A percentile compares a stretch with the other conserved stretches of the same genome.
These are phyloP conservation scores for Leucoma salicis DNA, from an alignment of 2,888 invertebrate genomes.

Conservation along the genomic window DNA sequence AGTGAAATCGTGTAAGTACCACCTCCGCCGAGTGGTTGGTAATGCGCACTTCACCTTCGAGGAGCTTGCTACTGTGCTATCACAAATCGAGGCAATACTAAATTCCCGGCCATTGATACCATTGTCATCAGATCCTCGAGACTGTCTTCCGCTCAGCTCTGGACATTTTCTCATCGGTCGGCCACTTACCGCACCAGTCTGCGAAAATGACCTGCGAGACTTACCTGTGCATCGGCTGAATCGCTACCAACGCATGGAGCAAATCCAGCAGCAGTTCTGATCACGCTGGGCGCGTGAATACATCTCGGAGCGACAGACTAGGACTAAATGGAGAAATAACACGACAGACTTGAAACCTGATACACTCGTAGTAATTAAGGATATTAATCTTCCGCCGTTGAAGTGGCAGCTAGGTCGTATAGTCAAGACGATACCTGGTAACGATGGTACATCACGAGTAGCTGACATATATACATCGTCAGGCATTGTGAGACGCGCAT, in stretches of 20 bases:
- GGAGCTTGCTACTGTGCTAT: neutral
- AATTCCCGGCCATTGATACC: conserved; percentile 4
- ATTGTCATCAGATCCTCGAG: neutral
- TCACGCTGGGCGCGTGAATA: conserved; percentile 4
- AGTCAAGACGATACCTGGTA: neutral
- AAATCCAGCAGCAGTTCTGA: conserved; percentile 7
- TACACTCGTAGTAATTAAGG: neutral
- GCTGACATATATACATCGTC: neutral
- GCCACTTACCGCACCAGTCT: conserved; percentile 1
- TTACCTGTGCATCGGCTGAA: neutral
- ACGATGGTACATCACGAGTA: neutral
- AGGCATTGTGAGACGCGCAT: neutral
- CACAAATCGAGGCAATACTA: conserved; percentile 1
- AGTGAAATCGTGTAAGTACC: conserved; percentile 3
- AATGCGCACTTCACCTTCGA: conserved; percentile 1
- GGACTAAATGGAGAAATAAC: conserved; percentile 1
- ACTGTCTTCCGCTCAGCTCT: neutral
- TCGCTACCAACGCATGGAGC: conserved; percentile 2
- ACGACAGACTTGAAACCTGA: neutral
- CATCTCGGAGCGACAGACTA: conserved; percentile 2
- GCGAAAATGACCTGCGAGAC: neutral
- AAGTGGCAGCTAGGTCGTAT: neutral
- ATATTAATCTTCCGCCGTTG: neutral
- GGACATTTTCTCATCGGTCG: conserved; percentile 1
- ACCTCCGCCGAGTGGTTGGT: neutral